Percentiles rank a stretch among this genome's conserved stretches.
Conservation (phyloP, 2,888 invertebrate genomes). For the Tipula lateralis region DNA sequence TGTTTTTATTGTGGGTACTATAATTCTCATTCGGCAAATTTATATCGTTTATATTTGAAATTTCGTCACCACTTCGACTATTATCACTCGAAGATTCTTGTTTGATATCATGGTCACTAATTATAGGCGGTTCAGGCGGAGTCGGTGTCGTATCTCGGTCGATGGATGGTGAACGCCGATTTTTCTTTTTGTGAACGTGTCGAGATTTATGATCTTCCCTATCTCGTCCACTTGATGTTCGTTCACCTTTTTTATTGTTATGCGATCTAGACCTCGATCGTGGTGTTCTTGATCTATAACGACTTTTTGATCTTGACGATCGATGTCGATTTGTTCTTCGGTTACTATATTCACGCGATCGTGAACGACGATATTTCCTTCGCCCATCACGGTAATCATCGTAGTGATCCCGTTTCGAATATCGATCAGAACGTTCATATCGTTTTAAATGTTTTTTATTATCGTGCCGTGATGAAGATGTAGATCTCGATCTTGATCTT, state of each 20-base stretch:
- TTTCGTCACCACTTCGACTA: background rate
- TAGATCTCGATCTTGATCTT: constrained; percentile 15
- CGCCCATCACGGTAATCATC: background rate
- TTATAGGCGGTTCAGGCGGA: background rate
- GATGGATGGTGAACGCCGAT: background rate
- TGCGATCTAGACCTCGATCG: background rate
- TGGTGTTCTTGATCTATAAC: background rate
- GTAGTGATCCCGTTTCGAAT: background rate
- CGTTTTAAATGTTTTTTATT: constrained; percentile 5
- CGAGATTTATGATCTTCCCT: background rate
- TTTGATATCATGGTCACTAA: background rate
- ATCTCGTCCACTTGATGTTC: background rate
- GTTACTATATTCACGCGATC: background rate
- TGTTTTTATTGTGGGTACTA: background rate
- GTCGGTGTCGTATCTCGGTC: background rate
- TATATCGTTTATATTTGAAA: background rate
- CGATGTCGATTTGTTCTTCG: background rate
- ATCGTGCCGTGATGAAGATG: background rate
- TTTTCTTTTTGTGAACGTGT: background rate
- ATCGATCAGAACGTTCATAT: background rate
- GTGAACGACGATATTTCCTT: background rate
- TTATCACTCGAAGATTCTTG: background rate
- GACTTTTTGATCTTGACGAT: background rate
- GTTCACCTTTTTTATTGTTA: background rate
- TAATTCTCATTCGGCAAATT: background rate